Conservation (phyloP, 2,888 invertebrate genomes). For the Ennomos fuscantarius region DNA sequence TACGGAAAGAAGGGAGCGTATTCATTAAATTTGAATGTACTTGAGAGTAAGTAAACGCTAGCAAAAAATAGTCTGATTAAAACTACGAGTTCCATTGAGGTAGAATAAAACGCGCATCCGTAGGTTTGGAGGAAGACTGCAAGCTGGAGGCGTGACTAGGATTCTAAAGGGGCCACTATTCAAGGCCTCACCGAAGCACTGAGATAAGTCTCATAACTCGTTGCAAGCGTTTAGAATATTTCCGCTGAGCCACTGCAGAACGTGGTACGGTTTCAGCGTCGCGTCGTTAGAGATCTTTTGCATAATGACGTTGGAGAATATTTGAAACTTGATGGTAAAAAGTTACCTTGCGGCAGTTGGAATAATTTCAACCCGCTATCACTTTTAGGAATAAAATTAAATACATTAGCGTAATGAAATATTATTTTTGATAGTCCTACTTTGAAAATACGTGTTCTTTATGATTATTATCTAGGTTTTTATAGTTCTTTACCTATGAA, state of each 20-base stretch:
- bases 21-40: slow-evolving; percentile 25
- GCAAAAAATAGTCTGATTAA: slow-evolving; percentile 14
- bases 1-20: slow-evolving; percentile 3
- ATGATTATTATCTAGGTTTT: too few species aligned
- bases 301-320: slow-evolving; percentile 50
- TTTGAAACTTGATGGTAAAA: slow-evolving; percentile 30
- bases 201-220: slow-evolving; percentile 22
- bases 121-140: slow-evolving; percentile 29
- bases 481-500: too few species aligned
- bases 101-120: slow-evolving; percentile 27
- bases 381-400: too few species aligned
- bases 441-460: too few species aligned
- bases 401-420: too few species aligned
- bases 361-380: too few species aligned
- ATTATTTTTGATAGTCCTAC: too few species aligned
- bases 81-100: slow-evolving; percentile 10
- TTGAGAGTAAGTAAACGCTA: slow-evolving; percentile 18
- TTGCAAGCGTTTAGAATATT: slow-evolving; percentile 40
- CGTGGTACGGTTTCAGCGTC: slow-evolving; percentile 46
- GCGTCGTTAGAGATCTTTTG: slow-evolving; percentile 44
- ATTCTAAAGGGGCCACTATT: slow-evolving; percentile 21
- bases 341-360: too few species aligned
- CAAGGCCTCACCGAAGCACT: slow-evolving; percentile 28
- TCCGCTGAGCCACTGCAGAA: slow-evolving; percentile 24
- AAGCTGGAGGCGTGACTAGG: slow-evolving; percentile 38